phyloP scores from a whole-genome alignment of 1,140 invertebrate species.

The Laodelphax striatellus region DNA sequence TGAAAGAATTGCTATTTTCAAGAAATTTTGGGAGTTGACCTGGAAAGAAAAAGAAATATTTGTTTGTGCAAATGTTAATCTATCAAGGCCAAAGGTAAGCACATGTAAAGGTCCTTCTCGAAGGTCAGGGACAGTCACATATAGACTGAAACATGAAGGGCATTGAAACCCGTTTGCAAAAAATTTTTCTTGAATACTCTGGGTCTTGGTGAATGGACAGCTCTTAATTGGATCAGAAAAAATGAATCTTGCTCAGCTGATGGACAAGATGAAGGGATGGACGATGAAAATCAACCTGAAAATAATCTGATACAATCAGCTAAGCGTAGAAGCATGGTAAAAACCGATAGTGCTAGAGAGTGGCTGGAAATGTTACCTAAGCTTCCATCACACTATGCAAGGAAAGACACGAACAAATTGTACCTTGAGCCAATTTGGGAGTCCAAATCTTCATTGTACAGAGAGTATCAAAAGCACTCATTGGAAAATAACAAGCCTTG shows the following conservation, averaged over 20 bases:
- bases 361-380: constrained; percentile 5
- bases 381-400: constrained; percentile 2
- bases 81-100: background rate
- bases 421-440: constrained; percentile 11
- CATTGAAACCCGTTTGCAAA: background rate
- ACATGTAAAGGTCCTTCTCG: background rate
- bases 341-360: background rate
- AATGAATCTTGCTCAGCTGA: background rate
- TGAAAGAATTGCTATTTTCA: background rate
- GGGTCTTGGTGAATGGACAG: background rate
- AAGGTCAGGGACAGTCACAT: background rate
- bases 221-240: background rate
- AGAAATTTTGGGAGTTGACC: background rate
- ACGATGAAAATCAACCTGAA: no score
- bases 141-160: background rate
- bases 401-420: background rate
- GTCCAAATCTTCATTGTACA: constrained; percentile 7
- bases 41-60: background rate
- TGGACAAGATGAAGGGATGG: no score
- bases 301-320: no score
- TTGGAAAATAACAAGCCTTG: background rate
- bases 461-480: constrained; percentile 1
- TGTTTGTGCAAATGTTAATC: background rate
- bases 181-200: no score
- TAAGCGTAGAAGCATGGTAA: no score